Base-by-base conservation (phyloP, 2,888 invertebrate genomes). In the Theretra japonica region DNA sequence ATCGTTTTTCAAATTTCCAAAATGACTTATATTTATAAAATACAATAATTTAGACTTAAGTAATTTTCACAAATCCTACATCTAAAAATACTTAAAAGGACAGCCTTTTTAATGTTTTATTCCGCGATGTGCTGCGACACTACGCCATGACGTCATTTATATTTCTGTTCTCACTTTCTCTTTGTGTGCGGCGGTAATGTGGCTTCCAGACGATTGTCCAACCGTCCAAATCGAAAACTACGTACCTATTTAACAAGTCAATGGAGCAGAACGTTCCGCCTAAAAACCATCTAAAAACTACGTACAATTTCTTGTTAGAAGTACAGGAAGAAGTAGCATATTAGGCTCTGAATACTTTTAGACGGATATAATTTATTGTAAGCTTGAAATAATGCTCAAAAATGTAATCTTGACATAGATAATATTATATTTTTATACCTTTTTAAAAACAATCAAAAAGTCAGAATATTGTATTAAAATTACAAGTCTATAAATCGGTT, bases 141-240 rank as follows among this genome's bases (percentile, higher is more conserved):
- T 65, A 19, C 11, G 28, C 28, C 4, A 60, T 60, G 65, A 65
- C 65, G 17, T 65, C 41, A 65, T 48, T 25, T n/a, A 70, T 41
- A 41, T 70, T 79, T 75, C 75, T 73, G 69, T 69, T 70, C 69
- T 41, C 68, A 73, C 73, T 73, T 73, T 73, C 73, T 70, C 73
- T 70, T 68, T 56, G 68, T 68, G 30, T 33, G 69, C 25, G 30
- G 21, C 57, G n/a, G 57, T 28, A 69, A 53, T 69, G 23, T 70
- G 25, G 41, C 21, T 41, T 62, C n/a, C 41, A 48, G 41, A 65
- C 41, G 41, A 23, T 65, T 23, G 65, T 65, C 23, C 65, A 48
- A 48, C 65, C 5, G 23, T 60, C 60, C 30, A 30, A 60, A 17
- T 65, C 15, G 17, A 48, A 65, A 41, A 33, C n/a, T 6, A 48